These are phyloP conservation scores for Cremastinae sp. DNA, from an alignment of 2,888 invertebrate species.

Conservation along the genomic window DNA sequence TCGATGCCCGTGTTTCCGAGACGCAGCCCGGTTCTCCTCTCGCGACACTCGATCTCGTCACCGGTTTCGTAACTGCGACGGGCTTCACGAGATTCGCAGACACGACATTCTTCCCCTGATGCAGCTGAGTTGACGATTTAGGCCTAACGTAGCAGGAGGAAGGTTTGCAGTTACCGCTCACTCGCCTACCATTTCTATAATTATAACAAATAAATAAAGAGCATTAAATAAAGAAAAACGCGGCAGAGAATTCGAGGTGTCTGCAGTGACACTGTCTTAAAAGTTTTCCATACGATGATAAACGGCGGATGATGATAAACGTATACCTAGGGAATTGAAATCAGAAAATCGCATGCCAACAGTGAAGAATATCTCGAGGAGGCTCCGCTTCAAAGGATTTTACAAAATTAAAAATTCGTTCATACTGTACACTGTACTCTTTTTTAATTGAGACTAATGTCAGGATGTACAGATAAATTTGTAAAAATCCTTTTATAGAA, in stretches of 20 bases:
- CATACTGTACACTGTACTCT: background rate
- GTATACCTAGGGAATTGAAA: slow-evolving; percentile 22
- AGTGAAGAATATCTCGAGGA: slow-evolving; percentile 18
- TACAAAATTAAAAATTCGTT: slow-evolving; percentile 7
- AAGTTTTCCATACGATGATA: slow-evolving; percentile 15
- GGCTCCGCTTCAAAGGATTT: slow-evolving; percentile 13
- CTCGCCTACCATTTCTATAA: slow-evolving; percentile 75
- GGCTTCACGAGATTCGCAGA: slow-evolving; percentile 68
- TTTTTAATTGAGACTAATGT: background rate
- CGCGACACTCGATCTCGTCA: slow-evolving; percentile 74
- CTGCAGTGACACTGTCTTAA: background rate
- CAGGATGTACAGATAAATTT: background rate
- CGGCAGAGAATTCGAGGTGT: background rate
- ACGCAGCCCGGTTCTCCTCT: slow-evolving; percentile 68
- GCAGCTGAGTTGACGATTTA: slow-evolving; percentile 72
- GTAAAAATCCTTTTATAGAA: background rate
- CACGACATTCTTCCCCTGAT: slow-evolving; percentile 57
- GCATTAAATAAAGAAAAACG: too few species aligned
- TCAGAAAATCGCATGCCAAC: slow-evolving; percentile 43
- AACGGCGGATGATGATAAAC: slow-evolving; percentile 47
- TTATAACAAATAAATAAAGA: slow-evolving; percentile 10
- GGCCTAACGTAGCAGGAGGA: slow-evolving; percentile 72
- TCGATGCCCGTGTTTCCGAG: slow-evolving; percentile 67
- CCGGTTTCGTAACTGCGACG: slow-evolving; percentile 71
- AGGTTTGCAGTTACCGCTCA: slow-evolving; percentile 73